Evolutionary conservation across 2,797 vertebrate species (phyloP).

Genomic region (Trachurus trachurus): DNA sequence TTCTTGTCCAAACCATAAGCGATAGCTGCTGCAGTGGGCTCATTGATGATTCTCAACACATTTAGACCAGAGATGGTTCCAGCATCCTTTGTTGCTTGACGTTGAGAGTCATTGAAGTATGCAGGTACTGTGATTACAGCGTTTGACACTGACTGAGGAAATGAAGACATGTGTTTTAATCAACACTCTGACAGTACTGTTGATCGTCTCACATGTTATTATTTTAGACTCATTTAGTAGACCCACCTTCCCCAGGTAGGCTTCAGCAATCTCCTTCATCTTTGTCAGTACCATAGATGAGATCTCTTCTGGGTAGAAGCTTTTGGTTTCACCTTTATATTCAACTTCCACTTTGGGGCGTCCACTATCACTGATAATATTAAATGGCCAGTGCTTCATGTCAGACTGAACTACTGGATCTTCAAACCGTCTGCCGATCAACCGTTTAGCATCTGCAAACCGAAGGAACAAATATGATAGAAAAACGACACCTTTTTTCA

Average conservation of each 20-base stretch:
- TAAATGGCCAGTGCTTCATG: constrained; percentile 90
- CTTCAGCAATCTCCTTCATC: constrained; percentile 90
- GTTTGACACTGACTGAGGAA: constrained; percentile 82
- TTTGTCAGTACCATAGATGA: constrained; percentile 89
- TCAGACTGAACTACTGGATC: constrained; percentile 91
- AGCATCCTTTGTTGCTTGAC: constrained; percentile 94
- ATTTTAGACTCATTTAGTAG: neutral
- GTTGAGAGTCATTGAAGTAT: constrained; percentile 97
- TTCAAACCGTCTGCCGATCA: constrained; percentile 96
- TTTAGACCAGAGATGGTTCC: constrained; percentile 89
- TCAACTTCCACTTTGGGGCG: constrained; percentile 88
- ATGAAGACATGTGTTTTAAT: neutral
- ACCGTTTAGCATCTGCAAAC: constrained; percentile 93
- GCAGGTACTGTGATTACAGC: constrained; percentile 88
- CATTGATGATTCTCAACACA: constrained; percentile 88
- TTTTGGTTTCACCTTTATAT: constrained; percentile 85
- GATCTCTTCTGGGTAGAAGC: constrained; percentile 87
- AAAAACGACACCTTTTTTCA: neutral
- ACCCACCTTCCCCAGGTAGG: constrained; percentile 88
- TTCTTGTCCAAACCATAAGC: constrained; percentile 89
- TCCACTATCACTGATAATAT: constrained; percentile 80
- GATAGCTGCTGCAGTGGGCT: constrained; percentile 89
- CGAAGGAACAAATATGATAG: neutral
- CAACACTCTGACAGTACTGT: neutral
- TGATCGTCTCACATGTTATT: neutral